Base-by-base conservation (phyloP, 1,140 invertebrate genomes). In the Monomorium pharaonis region DNA sequence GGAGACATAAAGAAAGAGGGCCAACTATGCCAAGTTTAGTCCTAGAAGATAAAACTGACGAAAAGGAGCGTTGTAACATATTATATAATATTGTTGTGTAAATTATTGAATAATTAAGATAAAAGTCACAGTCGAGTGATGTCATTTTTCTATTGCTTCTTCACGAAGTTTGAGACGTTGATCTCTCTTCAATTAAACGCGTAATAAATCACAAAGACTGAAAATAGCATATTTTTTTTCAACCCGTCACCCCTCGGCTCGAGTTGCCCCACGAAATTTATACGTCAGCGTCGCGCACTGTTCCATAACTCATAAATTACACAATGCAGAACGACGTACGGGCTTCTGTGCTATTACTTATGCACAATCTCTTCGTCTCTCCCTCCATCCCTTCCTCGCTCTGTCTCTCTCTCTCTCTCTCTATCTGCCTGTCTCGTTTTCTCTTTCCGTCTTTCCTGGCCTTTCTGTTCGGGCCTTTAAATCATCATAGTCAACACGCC, bases 281-380 rank as follows among this genome's bases (percentile, higher is more conserved):
- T 37, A 58, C 6, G 37, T 56, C 37, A 37, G 65, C 65, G 33
- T 58, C 16, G 51, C 78, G 37, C 78, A 56, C 18, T 74, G 67
- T 83, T 83, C 67, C 67, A 56, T 33, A 21, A 72, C 24, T 83
- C 78, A 74, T 83, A 74, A 74, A 83, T 83, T 72, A 60, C 67
- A 44, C 78, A 72, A 83, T 83, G 49, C 78, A 54, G 33, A 58
- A 72, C 67, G 54, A 83, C 67, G 37, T 54, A 44, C 33, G 37
- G 3, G 67, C 78, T 72, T 58, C 65, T 58, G 67, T 44, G 51
- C 65, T 21, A 70, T 81, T 81, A 67, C 14, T 67, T 80, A 81
- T 81, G 65, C 65, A 65, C 77, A 63, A 70, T 77, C 58, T 72
- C 65, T 56, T 24, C 49, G 62, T 33, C 63, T 42, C 12, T 60